phyloP scores from a whole-genome alignment of 2,888 invertebrate genomes.

The Nemoura dubitans region DNA sequence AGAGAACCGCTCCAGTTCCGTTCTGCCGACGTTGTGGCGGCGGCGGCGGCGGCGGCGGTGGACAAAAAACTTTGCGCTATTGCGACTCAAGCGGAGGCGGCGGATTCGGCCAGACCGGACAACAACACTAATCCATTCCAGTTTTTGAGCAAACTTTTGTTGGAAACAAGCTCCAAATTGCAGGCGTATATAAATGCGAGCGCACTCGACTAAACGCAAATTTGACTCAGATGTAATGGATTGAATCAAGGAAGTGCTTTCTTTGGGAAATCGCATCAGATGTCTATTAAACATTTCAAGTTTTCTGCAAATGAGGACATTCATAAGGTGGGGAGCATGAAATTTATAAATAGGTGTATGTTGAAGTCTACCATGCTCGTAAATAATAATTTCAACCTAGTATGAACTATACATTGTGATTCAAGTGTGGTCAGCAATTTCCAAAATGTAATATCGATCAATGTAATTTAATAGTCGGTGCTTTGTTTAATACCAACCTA shows the following conservation, averaged over 20 bases:
- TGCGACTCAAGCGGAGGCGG: background rate
- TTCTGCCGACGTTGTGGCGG: background rate
- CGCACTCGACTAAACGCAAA: background rate
- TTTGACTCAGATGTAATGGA: background rate
- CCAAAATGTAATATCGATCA: no score
- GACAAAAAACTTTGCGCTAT: slow-evolving; percentile 30
- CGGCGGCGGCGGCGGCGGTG: slow-evolving; percentile 7
- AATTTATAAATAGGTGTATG: no score
- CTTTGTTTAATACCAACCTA: no score
- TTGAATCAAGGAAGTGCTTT: background rate
- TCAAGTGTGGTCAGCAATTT: no score
- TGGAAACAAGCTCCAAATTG: background rate
- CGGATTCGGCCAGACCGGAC: background rate
- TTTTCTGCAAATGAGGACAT: background rate
- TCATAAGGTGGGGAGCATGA: no score
- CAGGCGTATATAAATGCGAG: background rate
- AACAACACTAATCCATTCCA: slow-evolving; percentile 32
- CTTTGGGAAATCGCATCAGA: no score
- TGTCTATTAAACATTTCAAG: background rate
- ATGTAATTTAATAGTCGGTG: no score
- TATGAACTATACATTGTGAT: no score
- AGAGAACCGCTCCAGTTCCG: slow-evolving; percentile 5
- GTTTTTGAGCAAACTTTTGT: background rate
- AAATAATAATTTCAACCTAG: no score
- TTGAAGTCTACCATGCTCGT: no score